A percentile compares a stretch with the other conserved stretches of the same genome.
phyloP scores from a whole-genome alignment of 2,797 vertebrate genomes.

The Anniella stebbinsi region DNA sequence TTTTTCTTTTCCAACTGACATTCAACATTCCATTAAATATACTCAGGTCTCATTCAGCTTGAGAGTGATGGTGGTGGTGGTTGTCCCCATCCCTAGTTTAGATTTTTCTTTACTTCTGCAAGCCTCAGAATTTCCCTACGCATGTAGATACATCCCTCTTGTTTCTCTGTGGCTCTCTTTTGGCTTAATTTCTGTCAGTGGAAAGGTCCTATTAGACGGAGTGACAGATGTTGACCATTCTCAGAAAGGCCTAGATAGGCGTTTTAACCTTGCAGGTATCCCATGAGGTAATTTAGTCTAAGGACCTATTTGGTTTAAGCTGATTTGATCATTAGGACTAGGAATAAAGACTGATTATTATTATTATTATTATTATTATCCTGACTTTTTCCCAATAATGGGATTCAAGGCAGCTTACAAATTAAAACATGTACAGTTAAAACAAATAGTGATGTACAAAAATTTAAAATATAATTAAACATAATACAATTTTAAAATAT shows the following conservation, averaged over 20 bases:
- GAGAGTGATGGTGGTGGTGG: too few relatives aligned
- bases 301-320: not conserved
- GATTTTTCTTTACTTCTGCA: not conserved
- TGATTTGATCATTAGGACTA: not conserved
- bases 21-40: not conserved
- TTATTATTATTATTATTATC: too few relatives aligned
- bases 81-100: not conserved
- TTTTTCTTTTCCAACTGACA: not conserved
- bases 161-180: not conserved
- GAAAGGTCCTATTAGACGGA: not conserved
- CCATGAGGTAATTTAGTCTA: not conserved
- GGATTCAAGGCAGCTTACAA: too few relatives aligned
- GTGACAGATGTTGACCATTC: not conserved
- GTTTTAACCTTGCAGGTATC: not conserved
- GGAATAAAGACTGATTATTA: not conserved
- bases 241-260: not conserved
- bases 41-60: not conserved
- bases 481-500: too few relatives aligned
- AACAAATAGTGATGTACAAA: too few relatives aligned
- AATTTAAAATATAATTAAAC: too few relatives aligned
- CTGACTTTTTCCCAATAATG: too few relatives aligned
- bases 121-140: not conserved
- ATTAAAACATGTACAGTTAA: too few relatives aligned
- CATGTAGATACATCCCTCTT: not conserved
- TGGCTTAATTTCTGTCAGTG: not conserved